Base-by-base conservation (phyloP, 92 coral and sea anemone genomes). In the Porites rus region DNA sequence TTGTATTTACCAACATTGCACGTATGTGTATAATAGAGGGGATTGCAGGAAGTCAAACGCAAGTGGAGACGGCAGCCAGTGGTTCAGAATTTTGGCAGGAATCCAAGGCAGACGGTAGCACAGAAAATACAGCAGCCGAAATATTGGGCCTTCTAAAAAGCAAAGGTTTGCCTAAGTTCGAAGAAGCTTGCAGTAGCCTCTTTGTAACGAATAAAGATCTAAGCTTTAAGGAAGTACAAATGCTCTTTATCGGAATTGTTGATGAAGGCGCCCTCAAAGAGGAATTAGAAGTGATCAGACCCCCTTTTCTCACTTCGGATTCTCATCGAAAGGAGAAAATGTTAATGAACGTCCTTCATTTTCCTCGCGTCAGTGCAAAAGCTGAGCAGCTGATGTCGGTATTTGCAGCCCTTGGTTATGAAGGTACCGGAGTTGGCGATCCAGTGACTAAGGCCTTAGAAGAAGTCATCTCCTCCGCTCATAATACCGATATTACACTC, bases 1-100 rank as follows among this genome's bases (percentile, higher is more conserved):
- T 75, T 65, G 38, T 92, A 8, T 96, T 94, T 78, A 10, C 65
- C 83, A 92, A 90, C 72, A 93, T 92, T 20, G 88, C 93, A 52
- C 77, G 72, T 62, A 83, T 58, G 22, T 78, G 92, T n/a, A 61
- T 92, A 54, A 28, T 17, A 61, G 80, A 80, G 18, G 67, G 64
- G 50, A 51, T 60, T 38, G 28, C 77, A 28, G 64, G 62, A 25
- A 65, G 20, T 6, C 54, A 61, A 13, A 17, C 86, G 10, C 43
- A 10, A 7, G 65, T 52, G 61, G 81, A 52, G 8, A 81, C 56
- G 16, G 43, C 1, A 28, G 52, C 69, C 0, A 50, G 21, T 61
- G 1, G 16, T 16, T 12, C 54, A 50, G 81, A 90, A 9, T 65
- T 21, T 68, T 20, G 61, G 53, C 74, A 86, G 3, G 43, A 80